phyloP scores from a whole-genome alignment of 2,888 invertebrate genomes.

The Carcina quercana region DNA sequence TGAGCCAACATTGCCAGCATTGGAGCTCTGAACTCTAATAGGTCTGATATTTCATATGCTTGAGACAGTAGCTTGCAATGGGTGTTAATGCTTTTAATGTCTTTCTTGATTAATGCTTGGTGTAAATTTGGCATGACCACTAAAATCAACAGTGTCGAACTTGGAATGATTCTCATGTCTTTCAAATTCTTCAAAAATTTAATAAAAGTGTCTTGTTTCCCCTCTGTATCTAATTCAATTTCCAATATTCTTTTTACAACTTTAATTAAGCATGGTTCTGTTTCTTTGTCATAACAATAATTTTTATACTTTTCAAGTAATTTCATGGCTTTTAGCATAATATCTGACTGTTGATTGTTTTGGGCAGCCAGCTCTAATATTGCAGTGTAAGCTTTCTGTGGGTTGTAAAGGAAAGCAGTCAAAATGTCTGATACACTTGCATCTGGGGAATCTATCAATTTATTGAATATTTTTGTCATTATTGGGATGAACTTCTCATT shows the following conservation, averaged over 20 bases:
- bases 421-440: conserved; percentile 40
- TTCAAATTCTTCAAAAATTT: conserved; percentile 45
- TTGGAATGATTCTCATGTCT: conserved; percentile 31
- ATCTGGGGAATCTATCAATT: conserved; percentile 36
- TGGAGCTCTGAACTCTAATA: conserved; percentile 49
- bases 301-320: conserved; percentile 40
- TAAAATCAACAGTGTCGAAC: conserved; percentile 40
- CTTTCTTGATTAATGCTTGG: conserved; percentile 35
- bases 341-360: conserved; percentile 39
- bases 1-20: conserved; percentile 57
- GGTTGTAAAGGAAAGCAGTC: conserved; percentile 50
- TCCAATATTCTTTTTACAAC: conserved; percentile 33
- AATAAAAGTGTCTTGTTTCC: conserved; percentile 36
- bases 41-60: conserved; percentile 35
- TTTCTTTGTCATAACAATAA: conserved; percentile 46
- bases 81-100: conserved; percentile 31
- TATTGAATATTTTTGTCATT: conserved; percentile 53
- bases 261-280: conserved; percentile 43
- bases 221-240: conserved; percentile 29
- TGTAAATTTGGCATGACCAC: conserved; percentile 57
- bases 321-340: conserved; percentile 48
- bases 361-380: conserved; percentile 46
- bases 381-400: conserved; percentile 39
- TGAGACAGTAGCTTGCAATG: conserved; percentile 38
- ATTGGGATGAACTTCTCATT: conserved; percentile 30